A percentile compares a stretch with the other conserved stretches of the same genome.
Evolutionary conservation across 2,888 invertebrate genomes (phyloP).

Genomic region (Tachina fera): DNA sequence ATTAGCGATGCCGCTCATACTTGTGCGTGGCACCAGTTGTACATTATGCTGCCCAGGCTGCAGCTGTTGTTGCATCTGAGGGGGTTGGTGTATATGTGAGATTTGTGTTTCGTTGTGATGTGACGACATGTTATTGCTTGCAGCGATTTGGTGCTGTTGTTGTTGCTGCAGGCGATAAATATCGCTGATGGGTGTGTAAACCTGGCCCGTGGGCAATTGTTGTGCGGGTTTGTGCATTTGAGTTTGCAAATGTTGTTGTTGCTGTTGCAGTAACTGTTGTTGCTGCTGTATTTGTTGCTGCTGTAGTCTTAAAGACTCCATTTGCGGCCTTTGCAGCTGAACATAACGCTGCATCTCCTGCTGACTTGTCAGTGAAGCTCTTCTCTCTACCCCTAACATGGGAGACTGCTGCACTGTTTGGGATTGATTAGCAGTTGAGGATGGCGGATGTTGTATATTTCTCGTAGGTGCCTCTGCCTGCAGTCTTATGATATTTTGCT

Average conservation of each 20-base stretch:
- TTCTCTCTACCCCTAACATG: constrained; percentile 76
- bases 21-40: constrained; percentile 76
- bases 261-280: constrained; percentile 66
- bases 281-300: constrained; percentile 70
- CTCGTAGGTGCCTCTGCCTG: constrained; percentile 81
- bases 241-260: constrained; percentile 74
- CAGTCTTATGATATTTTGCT: constrained; percentile 84
- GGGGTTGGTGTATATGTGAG: constrained; percentile 76
- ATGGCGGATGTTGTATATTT: constrained; percentile 75
- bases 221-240: constrained; percentile 63
- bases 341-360: constrained; percentile 81
- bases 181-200: constrained; percentile 79
- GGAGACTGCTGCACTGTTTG: constrained; percentile 76
- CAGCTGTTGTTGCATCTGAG: constrained; percentile 71
- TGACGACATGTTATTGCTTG: constrained; percentile 68
- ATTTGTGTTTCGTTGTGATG: constrained; percentile 73
- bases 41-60: constrained; percentile 76
- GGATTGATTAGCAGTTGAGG: constrained; percentile 57
- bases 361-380: constrained; percentile 71
- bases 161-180: constrained; percentile 80
- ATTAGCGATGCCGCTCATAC: constrained; percentile 81
- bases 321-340: constrained; percentile 78
- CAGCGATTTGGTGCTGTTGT: constrained; percentile 77
- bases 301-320: constrained; percentile 76
- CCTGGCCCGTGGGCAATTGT: constrained; percentile 76